Conservation (phyloP, 2,113 vertebrate species). For the Upupa epops region DNA sequence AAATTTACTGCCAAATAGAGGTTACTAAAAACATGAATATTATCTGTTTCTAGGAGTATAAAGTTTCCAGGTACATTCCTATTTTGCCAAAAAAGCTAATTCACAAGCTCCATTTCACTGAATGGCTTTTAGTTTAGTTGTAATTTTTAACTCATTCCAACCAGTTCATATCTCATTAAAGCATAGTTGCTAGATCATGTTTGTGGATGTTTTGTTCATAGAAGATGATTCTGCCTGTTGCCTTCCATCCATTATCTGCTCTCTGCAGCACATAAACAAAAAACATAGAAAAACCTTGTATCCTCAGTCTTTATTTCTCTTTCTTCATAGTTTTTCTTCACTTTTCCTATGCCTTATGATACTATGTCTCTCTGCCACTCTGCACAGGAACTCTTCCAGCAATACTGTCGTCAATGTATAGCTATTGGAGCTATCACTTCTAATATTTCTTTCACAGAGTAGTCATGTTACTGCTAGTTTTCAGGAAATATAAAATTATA, state of each 20-base stretch:
- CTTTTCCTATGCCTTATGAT: not conserved
- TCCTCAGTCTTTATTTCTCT: not conserved
- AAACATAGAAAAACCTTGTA: not conserved
- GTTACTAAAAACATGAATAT: not conserved
- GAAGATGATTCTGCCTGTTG: not conserved
- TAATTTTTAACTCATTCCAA: not conserved
- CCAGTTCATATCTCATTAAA: not conserved
- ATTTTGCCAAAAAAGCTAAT: not conserved
- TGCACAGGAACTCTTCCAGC: not conserved
- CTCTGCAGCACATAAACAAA: not conserved
- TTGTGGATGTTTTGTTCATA: not conserved
- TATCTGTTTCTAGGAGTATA: not conserved
- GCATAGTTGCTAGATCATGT: not conserved
- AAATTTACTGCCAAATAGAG: not conserved
- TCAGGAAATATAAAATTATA: not conserved
- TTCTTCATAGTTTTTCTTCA: not conserved
- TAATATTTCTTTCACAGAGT: not conserved
- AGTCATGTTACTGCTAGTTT: not conserved
- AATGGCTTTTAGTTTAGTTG: not conserved
- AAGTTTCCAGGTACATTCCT: not conserved
- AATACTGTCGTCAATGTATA: not conserved
- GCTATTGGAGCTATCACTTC: not conserved
- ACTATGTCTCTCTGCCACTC: not conserved
- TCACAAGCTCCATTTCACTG: not conserved
- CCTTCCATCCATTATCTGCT: not conserved